phyloP scores from a whole-genome alignment of 2,113 vertebrate genomes.

The Zosterops lateralis region DNA sequence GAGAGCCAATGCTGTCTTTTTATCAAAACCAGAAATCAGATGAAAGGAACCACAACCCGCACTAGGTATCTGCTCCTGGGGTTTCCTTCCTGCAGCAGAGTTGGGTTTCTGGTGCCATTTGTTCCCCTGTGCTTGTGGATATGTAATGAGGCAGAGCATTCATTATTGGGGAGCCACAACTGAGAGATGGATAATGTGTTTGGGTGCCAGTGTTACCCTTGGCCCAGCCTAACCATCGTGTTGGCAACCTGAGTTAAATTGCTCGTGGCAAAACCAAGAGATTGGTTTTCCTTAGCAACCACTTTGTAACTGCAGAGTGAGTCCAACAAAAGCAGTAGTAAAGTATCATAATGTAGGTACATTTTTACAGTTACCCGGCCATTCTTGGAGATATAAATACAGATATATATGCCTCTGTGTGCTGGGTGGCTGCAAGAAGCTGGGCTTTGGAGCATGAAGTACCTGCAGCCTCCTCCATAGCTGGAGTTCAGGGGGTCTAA shows the following conservation, averaged over 20 bases:
- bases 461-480: not conserved
- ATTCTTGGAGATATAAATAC: constrained; percentile 7
- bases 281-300: constrained; percentile 64
- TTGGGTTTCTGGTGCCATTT: not conserved
- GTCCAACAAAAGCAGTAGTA: constrained; percentile 58
- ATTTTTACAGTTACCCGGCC: constrained; percentile 60
- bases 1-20: not conserved
- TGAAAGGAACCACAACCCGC: fast-evolving
- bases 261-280: constrained; percentile 52
- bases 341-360: constrained; percentile 61
- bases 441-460: not conserved
- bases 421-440: not conserved
- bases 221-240: not conserved
- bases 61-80: not conserved
- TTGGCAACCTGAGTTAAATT: constrained; percentile 57
- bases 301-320: constrained; percentile 59
- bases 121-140: not conserved
- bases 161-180: constrained; percentile 49
- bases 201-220: constrained; percentile 34
- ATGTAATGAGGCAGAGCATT: constrained; percentile 5
- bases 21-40: not conserved
- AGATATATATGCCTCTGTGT: not conserved
- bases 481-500: not conserved
- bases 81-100: not conserved
- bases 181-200: not conserved